phyloP scores from a whole-genome alignment of 2,797 vertebrate species.

The Gymnoscopelus braueri region DNA sequence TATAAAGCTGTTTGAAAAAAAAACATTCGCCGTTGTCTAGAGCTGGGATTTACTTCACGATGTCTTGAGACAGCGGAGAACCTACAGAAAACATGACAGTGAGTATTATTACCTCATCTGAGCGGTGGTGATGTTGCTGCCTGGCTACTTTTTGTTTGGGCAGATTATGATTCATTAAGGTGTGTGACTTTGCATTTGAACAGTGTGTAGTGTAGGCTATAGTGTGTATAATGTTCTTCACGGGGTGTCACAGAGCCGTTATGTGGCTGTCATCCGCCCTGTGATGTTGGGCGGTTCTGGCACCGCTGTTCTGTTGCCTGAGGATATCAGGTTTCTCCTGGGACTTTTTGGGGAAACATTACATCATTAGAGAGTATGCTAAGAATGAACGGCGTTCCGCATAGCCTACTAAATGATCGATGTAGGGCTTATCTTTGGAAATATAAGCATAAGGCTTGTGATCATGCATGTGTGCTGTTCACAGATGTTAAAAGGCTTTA shows the following conservation, averaged over 20 bases:
- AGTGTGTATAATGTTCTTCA: conserved; percentile 28
- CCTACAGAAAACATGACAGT: conserved; percentile 78
- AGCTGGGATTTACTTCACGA: conserved; percentile 70
- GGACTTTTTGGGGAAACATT: conserved; percentile 77
- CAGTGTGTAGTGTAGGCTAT: conserved; percentile 9
- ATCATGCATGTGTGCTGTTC: no score
- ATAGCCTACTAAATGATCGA: conserved; percentile 10
- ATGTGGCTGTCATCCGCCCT: conserved; percentile 40
- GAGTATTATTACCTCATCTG: conserved; percentile 74
- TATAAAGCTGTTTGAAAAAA: conserved; percentile 50
- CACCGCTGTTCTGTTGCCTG: conserved; percentile 56
- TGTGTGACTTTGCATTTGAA: conserved; percentile 26
- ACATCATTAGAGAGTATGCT: conserved; percentile 76
- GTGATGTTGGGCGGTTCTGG: conserved; percentile 73
- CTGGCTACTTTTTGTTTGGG: conserved; percentile 49
- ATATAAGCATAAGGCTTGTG: no score
- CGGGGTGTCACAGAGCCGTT: conserved; percentile 13
- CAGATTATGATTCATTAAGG: conserved; percentile 10
- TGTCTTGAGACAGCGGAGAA: conserved; percentile 80
- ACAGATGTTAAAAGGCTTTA: conserved; percentile 32
- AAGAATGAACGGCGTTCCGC: conserved; percentile 64
- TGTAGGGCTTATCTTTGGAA: no score
- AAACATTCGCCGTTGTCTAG: conserved; percentile 56
- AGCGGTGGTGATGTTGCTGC: conserved; percentile 31
- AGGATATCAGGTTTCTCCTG: conserved; percentile 65